Evolutionary conservation across 1,140 invertebrate species (phyloP).

Genomic region (Oppia nitens): DNA sequence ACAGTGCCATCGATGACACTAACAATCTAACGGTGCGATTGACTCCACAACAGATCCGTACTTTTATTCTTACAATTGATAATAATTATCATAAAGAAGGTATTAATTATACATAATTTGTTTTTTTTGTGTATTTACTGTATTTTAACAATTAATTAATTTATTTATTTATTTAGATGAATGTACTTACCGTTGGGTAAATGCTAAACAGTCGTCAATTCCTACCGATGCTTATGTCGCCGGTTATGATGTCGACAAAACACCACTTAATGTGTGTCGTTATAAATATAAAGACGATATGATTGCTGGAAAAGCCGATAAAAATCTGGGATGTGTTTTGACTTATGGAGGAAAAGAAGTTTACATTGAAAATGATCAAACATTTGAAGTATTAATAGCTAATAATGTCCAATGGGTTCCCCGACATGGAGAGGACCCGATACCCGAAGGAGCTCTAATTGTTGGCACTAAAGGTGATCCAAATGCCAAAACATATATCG

Average conservation of each 20-base stretch:
- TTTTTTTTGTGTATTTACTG: not conserved
- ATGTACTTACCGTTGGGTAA: not conserved
- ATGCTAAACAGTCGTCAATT: not conserved
- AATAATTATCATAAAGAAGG: not conserved
- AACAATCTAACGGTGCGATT: not conserved
- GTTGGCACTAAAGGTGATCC: not conserved
- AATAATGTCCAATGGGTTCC: constrained; percentile 2
- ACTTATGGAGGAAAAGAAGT: constrained; percentile 5
- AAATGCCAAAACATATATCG: not conserved
- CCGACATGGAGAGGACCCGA: not conserved
- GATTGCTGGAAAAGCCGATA: not conserved
- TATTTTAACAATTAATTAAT: not conserved
- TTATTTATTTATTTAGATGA: not conserved
- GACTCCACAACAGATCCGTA: constrained; percentile 41
- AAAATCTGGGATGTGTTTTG: not conserved
- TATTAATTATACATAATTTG: not conserved
- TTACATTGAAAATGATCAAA: not conserved
- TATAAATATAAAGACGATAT: not conserved
- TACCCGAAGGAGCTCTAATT: not conserved
- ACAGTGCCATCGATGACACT: not conserved
- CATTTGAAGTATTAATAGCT: not conserved
- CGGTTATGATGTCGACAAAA: not conserved
- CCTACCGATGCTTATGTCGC: not conserved
- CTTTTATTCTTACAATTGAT: constrained; percentile 30
- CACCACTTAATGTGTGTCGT: not conserved